Base-by-base conservation (phyloP, 2,888 invertebrate species). In the Hypomecis punctinalis region DNA sequence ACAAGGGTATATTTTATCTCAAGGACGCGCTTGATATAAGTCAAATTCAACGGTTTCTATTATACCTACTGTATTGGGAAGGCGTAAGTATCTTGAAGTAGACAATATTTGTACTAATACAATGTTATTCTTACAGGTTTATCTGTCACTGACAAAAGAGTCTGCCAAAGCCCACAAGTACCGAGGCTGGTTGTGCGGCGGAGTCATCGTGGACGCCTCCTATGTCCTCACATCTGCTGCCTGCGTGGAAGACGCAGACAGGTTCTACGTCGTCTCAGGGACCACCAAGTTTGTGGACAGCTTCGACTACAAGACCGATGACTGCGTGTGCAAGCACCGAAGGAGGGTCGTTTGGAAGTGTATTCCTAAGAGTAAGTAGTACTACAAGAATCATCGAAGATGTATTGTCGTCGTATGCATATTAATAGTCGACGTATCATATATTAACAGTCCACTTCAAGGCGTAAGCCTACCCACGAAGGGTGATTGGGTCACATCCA, bases 221-320 rank as follows among this genome's bases (percentile, higher is more conserved):
- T 93, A 91, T 39, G 92, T 93, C 1, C 80, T 93, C 0, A 92
- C 92, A 0, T 93, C 92, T 10, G 92, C 92, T 0, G 92, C 92
- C 0, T 93, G 92, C 40, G 92, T 93, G 0, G 92, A 93, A 76
- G 92, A 93, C 37, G 92, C 92, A 0, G 92, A 92, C 23, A 83
- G 84, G 36, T 93, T 93, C 78, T 92, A 91, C 71, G 84, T 93
- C 0, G 90, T 92, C 46, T 83, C 89, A 10, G 92, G 92, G 5
- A 93, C 92, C 6, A 87, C 87, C 0, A 88, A 84, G 65, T 92
- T 85, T 57, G 81, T 91, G 0, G 91, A 91, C 67, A 90, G 90
- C 68, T 87, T 88, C 63, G 90, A 91, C 66, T 90, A 88, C 49
- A 91, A 90, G 66, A 74, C 45, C 1, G 81, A 92, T 59, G 79